phyloP scores from a whole-genome alignment of 2,888 invertebrate species.

The Mesoligia furuncula region DNA sequence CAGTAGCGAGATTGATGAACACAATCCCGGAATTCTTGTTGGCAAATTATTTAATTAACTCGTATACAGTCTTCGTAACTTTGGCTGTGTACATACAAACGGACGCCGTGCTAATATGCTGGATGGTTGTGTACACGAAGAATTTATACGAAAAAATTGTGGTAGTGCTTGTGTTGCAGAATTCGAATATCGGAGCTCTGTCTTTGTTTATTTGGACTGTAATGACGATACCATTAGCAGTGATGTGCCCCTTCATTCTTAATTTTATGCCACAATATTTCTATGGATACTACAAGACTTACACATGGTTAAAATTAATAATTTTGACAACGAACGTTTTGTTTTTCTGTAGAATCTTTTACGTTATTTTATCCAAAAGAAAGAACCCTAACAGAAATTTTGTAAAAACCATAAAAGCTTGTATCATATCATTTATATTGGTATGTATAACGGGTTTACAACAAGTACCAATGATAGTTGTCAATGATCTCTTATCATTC shows the following conservation, averaged over 20 bases:
- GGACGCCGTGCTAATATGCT: conserved; percentile 76
- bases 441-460: conserved; percentile 73
- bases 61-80: conserved; percentile 39
- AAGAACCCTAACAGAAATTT: conserved; percentile 34
- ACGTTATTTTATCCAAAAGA: conserved; percentile 66
- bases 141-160: conserved; percentile 76
- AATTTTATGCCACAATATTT: background rate
- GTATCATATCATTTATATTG: conserved; percentile 63
- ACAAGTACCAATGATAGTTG: conserved; percentile 61
- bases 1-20: conserved; percentile 74
- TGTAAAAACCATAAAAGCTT: conserved; percentile 55
- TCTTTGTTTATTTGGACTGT: conserved; percentile 72
- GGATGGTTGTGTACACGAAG: conserved; percentile 61
- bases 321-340: conserved; percentile 74
- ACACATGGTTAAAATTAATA: conserved; percentile 74
- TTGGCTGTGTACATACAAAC: conserved; percentile 73
- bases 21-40: conserved; percentile 72
- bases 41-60: conserved; percentile 15
- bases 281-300: conserved; percentile 65
- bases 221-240: conserved; percentile 70
- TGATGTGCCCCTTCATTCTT: conserved; percentile 60
- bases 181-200: conserved; percentile 64
- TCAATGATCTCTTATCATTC: conserved; percentile 71
- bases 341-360: conserved; percentile 77
- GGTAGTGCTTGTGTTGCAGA: conserved; percentile 71